Conservation (phyloP, 2,888 invertebrate species). For the Epirrhoe tristata region DNA sequence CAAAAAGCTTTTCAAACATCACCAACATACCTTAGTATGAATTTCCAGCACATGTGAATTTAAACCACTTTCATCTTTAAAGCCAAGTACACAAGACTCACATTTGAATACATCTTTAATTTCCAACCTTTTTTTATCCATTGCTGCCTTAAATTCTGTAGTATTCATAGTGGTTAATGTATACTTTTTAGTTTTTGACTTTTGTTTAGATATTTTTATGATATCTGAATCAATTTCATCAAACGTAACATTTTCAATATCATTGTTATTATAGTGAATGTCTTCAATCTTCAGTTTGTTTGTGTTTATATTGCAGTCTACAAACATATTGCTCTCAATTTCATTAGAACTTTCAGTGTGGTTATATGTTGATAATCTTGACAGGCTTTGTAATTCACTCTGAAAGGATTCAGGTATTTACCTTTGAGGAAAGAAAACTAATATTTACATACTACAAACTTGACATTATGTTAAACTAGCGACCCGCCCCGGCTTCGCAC, state of each 20-base stretch:
- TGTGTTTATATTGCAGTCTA: slow-evolving; percentile 56
- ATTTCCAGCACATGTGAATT: slow-evolving; percentile 51
- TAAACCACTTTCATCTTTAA: slow-evolving; percentile 49
- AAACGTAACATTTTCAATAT: neutral
- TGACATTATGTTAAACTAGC: no score
- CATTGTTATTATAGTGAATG: neutral
- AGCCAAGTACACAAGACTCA: slow-evolving; percentile 57
- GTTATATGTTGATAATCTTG: slow-evolving; percentile 48
- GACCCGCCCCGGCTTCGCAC: no score
- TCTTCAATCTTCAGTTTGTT: slow-evolving; percentile 39
- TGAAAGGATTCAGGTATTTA: slow-evolving; percentile 38
- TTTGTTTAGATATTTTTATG: slow-evolving; percentile 5
- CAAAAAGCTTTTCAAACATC: no score
- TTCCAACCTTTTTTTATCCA: slow-evolving; percentile 43
- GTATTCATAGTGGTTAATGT: slow-evolving; percentile 44
- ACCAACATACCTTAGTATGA: slow-evolving; percentile 56
- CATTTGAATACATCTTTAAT: slow-evolving; percentile 52
- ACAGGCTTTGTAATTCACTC: slow-evolving; percentile 49
- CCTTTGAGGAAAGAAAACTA: no score
- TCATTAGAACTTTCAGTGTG: slow-evolving; percentile 26
- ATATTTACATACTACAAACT: no score
- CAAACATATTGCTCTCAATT: slow-evolving; percentile 50
- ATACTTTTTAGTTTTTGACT: slow-evolving; percentile 34
- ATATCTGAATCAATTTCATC: neutral
- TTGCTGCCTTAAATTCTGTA: slow-evolving; percentile 49